phyloP scores from a whole-genome alignment of 1,140 invertebrate species.

The Drosophila bifasciata region DNA sequence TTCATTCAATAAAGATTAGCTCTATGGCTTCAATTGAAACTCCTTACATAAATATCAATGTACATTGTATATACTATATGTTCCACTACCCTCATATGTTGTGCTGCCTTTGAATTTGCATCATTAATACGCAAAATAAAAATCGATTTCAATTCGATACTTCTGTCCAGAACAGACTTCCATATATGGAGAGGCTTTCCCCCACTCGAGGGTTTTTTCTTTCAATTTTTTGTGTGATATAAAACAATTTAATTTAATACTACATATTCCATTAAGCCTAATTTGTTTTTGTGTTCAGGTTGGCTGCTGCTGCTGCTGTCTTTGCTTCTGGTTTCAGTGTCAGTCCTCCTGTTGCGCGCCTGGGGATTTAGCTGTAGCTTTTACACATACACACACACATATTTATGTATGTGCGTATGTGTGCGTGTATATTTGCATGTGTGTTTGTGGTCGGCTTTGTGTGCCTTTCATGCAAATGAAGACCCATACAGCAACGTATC shows the following conservation, averaged over 20 bases:
- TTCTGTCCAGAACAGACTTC: too few species aligned
- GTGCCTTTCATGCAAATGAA: slow-evolving; percentile 52
- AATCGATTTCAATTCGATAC: too few species aligned
- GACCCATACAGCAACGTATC: slow-evolving; percentile 40
- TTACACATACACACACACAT: slow-evolving; percentile 11
- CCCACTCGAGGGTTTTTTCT: background rate
- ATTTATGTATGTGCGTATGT: background rate
- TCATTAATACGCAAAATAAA: too few species aligned
- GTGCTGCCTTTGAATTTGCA: too few species aligned
- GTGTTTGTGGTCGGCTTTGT: slow-evolving; percentile 12
- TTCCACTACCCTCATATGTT: too few species aligned
- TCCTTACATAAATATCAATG: too few species aligned
- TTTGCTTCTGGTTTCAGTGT: slow-evolving; percentile 3
- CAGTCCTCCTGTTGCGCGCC: slow-evolving; percentile 52
- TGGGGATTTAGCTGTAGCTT: slow-evolving; percentile 38
- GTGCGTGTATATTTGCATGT: slow-evolving; percentile 7
- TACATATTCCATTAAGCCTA: slow-evolving; percentile 46
- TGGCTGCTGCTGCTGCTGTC: too few species aligned
- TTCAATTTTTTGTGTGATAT: slow-evolving; percentile 13
- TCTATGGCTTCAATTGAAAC: too few species aligned
- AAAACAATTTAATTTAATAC: slow-evolving; percentile 49
- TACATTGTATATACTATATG: too few species aligned
- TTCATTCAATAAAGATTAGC: too few species aligned
- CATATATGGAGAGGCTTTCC: too few species aligned
- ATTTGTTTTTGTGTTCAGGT: slow-evolving; percentile 25